Evolutionary conservation across 2,888 invertebrate genomes (phyloP).

Genomic region (Microctonus hyperodae): DNA sequence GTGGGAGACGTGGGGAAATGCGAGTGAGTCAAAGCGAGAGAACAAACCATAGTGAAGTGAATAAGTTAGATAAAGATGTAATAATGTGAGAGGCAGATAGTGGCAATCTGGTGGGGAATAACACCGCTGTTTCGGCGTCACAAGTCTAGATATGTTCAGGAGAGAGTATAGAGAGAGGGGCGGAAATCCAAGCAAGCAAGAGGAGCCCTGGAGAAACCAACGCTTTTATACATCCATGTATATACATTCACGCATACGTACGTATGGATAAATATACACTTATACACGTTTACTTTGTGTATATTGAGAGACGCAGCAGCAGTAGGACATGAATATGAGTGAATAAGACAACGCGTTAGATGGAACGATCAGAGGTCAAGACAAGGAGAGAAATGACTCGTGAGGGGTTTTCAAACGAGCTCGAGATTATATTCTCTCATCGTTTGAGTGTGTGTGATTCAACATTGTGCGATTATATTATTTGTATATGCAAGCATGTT

Average conservation of each 20-base stretch:
- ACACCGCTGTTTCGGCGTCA: constrained; percentile 11
- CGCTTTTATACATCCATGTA: not conserved
- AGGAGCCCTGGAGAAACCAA: constrained; percentile 9
- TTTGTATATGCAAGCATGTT: not conserved
- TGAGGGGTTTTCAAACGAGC: constrained; percentile 33
- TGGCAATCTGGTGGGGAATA: constrained; percentile 7
- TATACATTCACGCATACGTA: too few relatives aligned
- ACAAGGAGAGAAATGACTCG: constrained; percentile 35
- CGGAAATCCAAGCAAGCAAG: constrained; percentile 32
- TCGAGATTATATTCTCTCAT: not conserved
- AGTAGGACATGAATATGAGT: not conserved
- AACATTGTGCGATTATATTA: not conserved
- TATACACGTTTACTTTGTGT: not conserved
- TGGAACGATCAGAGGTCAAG: constrained; percentile 38
- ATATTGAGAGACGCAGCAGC: not conserved
- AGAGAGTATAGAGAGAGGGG: constrained; percentile 20
- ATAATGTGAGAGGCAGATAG: not conserved
- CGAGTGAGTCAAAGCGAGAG: constrained; percentile 8
- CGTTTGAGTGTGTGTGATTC: not conserved
- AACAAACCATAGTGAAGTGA: not conserved
- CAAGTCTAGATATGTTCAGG: not conserved
- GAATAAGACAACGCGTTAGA: constrained; percentile 34
- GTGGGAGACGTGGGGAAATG: not conserved
- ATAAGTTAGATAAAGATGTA: not conserved
- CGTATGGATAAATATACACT: too few relatives aligned